A percentile compares a stretch with the other conserved stretches of the same genome.
Conservation (phyloP, 37 sponge, comb jelly and placozoan genomes). For the Ianthella basta region DNA sequence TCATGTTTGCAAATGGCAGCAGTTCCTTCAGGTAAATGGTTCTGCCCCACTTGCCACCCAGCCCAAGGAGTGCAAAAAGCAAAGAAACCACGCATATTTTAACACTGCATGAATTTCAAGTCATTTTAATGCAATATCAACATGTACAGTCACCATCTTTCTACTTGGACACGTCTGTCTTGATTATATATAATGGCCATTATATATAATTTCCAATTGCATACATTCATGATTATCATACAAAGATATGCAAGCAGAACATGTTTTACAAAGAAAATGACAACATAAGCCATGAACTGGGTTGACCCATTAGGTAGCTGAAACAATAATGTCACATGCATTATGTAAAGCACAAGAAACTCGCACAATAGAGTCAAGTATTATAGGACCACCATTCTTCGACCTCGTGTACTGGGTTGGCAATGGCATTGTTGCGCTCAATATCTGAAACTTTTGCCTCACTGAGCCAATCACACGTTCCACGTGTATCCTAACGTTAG, state of each 20-base stretch:
- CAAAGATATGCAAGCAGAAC: no score
- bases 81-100: no score
- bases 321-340: slow-evolving; percentile 38
- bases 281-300: no score
- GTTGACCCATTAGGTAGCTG: slow-evolving; percentile 4
- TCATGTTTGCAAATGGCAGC: background rate
- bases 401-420: slow-evolving; percentile 28
- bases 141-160: background rate
- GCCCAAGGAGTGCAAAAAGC: background rate
- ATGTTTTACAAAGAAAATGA: no score
- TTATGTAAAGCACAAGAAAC: slow-evolving; percentile 59
- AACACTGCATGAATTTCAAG: no score
- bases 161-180: background rate
- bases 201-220: no score
- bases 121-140: background rate
- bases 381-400: background rate
- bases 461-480: slow-evolving; percentile 63
- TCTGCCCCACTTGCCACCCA: background rate
- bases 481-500: slow-evolving; percentile 52
- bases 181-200: background rate
- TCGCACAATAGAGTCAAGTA: slow-evolving; percentile 28
- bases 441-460: slow-evolving; percentile 43
- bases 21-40: background rate
- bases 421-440: slow-evolving; percentile 35
- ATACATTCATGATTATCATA: no score